Evolutionary conservation across 2,113 vertebrate species (phyloP), one percentile per base, ranked within the genome.

Genomic region (Sebastes schlegelii): DNA sequence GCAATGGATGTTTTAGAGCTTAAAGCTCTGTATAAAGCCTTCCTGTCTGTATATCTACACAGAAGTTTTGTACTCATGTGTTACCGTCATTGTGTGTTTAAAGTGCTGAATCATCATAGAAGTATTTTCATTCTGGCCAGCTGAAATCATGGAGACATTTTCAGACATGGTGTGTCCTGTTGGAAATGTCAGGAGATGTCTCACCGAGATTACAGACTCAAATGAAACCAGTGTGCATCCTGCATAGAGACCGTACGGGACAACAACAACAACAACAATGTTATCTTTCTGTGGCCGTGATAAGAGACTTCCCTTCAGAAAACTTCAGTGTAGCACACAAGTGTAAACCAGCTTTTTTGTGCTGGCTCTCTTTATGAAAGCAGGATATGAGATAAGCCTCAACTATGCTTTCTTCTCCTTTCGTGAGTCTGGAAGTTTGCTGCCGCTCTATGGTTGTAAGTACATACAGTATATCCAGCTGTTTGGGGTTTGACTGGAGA

Each of bases 131-230:
- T 73, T 82, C 43, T 55, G 6, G 55, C 61, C 66, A 10, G 62
- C 48, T 74, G 66, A 34, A 75, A 54, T 67, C 81, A 72, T 57
- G 21, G 12, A 81, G 19, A 14, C 43, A 17, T 72, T 73, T 83
- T 74, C 51, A 83, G 79, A 91, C 62, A 13, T 4, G 21, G 58
- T 61, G 43, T 57, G 12, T 88, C 65, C 65, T 79, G 83, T 70
- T 85, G 52, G 49, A 80, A 75, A 86, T 77, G 82, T 72, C 79
- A 74, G 58, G 16, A 7, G 86, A 89, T 91, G 90, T 90, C 79
- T 90, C 55, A 42, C 19, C 61, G 71, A 81, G 89, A 89, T 89
- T 83, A 63, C 40, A 74, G 54, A 19, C 62, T 43, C 9, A 34
- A 51, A 74, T 23, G 6, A 77, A 74, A 42, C 26, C 9, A 49